These are phyloP conservation scores for Trichopria drosophilae DNA, from an alignment of 2,888 invertebrate species.

Conservation along the genomic window DNA sequence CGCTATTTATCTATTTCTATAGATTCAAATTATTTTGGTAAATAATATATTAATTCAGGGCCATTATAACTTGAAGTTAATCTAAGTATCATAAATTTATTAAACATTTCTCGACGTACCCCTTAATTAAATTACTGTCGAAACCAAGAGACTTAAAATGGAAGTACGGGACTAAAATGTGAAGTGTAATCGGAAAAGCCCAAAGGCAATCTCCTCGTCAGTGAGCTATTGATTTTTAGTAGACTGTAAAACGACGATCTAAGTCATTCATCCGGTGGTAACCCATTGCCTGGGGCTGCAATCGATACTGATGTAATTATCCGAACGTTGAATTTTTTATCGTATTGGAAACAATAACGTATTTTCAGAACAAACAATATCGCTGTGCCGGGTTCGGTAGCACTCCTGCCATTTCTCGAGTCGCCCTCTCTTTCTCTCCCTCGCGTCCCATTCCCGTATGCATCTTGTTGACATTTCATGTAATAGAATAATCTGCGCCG, in stretches of 20 bases:
- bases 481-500: conserved; percentile 54
- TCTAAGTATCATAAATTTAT: no score
- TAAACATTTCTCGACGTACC: no score
- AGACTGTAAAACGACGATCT: no score
- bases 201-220: conserved; percentile 28
- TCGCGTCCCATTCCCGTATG: conserved; percentile 19
- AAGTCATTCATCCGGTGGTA: conserved; percentile 23
- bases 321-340: conserved; percentile 68
- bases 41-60: no score
- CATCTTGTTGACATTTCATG: conserved; percentile 48
- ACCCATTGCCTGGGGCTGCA: conserved; percentile 50
- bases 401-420: conserved; percentile 23
- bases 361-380: conserved; percentile 69
- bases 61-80: no score
- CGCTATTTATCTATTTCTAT: no score
- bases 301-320: conserved; percentile 66
- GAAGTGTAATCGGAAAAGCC: conserved; percentile 34
- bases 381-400: conserved; percentile 57
- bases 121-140: no score
- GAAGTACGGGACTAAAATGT: no score
- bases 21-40: no score
- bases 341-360: conserved; percentile 67
- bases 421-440: conserved; percentile 13
- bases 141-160: no score
- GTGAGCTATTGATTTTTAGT: no score